Evolutionary conservation across 2,888 invertebrate genomes (phyloP).

Genomic region (Netelia virgata): DNA sequence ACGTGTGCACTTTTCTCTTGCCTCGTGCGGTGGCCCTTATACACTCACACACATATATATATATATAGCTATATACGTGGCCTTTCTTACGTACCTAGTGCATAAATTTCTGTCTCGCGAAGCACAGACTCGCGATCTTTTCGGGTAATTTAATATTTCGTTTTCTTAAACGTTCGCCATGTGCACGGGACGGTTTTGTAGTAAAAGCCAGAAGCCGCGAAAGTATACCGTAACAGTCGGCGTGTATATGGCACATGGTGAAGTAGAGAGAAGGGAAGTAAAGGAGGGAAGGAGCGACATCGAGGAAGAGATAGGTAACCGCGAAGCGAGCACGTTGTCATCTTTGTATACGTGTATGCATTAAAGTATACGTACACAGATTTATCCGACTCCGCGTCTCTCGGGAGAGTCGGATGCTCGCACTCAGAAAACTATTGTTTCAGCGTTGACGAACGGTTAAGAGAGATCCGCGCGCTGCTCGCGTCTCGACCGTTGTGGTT

Average conservation of each 20-base stretch:
- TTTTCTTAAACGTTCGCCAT: constrained; percentile 58
- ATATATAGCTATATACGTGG: not conserved
- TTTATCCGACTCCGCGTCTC: not conserved
- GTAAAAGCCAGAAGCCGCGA: not conserved
- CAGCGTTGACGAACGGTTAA: constrained; percentile 59
- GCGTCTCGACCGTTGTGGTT: constrained; percentile 3
- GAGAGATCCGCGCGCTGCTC: constrained; percentile 32
- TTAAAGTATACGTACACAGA: constrained; percentile 10
- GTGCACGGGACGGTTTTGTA: constrained; percentile 8
- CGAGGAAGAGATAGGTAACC: constrained; percentile 20
- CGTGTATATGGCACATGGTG: not conserved
- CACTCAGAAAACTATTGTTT: constrained; percentile 60
- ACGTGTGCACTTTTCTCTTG: constrained; percentile 29
- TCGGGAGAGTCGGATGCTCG: constrained; percentile 34
- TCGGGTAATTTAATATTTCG: constrained; percentile 74
- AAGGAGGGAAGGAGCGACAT: constrained; percentile 14
- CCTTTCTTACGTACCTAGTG: constrained; percentile 58
- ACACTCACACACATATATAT: not conserved
- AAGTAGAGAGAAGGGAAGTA: constrained; percentile 1
- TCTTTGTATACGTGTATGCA: constrained; percentile 9
- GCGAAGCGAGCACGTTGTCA: constrained; percentile 14
- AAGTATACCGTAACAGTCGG: not conserved
- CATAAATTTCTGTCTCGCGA: constrained; percentile 71
- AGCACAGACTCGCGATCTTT: constrained; percentile 32
- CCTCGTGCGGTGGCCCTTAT: not conserved